Evolutionary conservation across 2,888 invertebrate genomes (phyloP).

Genomic region (Teleogryllus oceanicus): DNA sequence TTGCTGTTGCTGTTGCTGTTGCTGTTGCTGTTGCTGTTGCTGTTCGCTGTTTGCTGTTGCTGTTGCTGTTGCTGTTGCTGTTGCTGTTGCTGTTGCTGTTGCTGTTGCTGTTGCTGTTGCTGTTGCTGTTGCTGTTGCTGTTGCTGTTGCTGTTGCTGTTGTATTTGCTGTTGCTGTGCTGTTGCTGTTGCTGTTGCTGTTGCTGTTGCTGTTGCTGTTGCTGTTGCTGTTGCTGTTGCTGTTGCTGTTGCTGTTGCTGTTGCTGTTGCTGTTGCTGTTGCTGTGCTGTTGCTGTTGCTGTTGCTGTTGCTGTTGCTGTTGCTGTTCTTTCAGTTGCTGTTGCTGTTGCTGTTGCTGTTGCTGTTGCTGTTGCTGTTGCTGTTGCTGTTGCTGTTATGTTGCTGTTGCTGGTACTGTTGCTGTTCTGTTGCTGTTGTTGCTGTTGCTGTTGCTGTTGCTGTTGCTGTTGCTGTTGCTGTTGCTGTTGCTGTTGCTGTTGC

Average conservation of each 20-base stretch:
- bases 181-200: slow-evolving; percentile 27
- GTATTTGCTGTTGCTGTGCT: too few species aligned
- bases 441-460: slow-evolving; percentile 28
- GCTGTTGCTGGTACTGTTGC: too few species aligned
- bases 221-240: slow-evolving; percentile 27
- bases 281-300: too few species aligned
- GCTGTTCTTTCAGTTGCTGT: slow-evolving; percentile 25
- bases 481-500: slow-evolving; percentile 28
- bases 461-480: slow-evolving; percentile 28
- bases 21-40: slow-evolving; percentile 20
- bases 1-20: slow-evolving; percentile 21
- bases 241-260: slow-evolving; percentile 26
- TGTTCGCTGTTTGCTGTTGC: too few species aligned
- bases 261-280: slow-evolving; percentile 27
- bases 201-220: slow-evolving; percentile 27
- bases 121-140: slow-evolving; percentile 27
- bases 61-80: slow-evolving; percentile 27
- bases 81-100: slow-evolving; percentile 27
- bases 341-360: slow-evolving; percentile 28
- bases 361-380: slow-evolving; percentile 26
- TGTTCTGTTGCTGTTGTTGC: too few species aligned
- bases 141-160: too few species aligned
- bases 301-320: slow-evolving; percentile 27
- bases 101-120: slow-evolving; percentile 27
- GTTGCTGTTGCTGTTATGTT: too few species aligned